These are phyloP conservation scores for Troides helena DNA, from an alignment of 2,888 invertebrate genomes.

Conservation along the genomic window DNA sequence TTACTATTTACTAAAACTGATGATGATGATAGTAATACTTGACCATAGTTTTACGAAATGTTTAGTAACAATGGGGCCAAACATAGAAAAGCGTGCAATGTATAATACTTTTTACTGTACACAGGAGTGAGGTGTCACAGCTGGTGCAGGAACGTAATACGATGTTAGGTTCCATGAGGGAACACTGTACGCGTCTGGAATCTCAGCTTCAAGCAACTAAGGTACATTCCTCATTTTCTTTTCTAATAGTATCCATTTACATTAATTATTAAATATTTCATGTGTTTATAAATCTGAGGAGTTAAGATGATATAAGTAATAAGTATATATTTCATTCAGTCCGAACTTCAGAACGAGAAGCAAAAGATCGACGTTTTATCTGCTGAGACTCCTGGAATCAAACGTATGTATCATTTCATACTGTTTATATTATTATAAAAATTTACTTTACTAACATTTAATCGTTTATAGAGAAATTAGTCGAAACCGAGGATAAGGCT, in stretches of 20 bases:
- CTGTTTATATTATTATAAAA: not conserved
- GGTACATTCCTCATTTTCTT: constrained; percentile 40
- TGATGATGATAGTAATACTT: too few relatives aligned
- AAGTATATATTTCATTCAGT: constrained; percentile 41
- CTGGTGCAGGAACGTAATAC: constrained; percentile 67
- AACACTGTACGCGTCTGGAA: constrained; percentile 64
- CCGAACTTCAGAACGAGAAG: constrained; percentile 64
- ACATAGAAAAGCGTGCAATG: too few relatives aligned
- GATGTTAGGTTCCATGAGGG: constrained; percentile 66
- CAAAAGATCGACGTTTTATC: constrained; percentile 58
- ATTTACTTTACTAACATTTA: not conserved
- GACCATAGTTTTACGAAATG: too few relatives aligned
- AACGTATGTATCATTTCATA: constrained; percentile 51
- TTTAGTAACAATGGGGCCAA: too few relatives aligned
- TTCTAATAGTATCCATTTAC: not conserved
- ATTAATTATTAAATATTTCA: not conserved
- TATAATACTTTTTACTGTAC: not conserved
- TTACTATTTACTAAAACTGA: too few relatives aligned
- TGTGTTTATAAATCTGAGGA: not conserved
- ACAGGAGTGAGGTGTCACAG: constrained; percentile 62
- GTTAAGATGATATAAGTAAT: too few relatives aligned
- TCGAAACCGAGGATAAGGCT: constrained; percentile 85
- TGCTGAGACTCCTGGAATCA: constrained; percentile 67
- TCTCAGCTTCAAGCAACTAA: constrained; percentile 58
- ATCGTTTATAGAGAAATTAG: constrained; percentile 84